These are phyloP conservation scores for Halesus radiatus DNA, from an alignment of 1,140 invertebrate genomes.

Conservation along the genomic window DNA sequence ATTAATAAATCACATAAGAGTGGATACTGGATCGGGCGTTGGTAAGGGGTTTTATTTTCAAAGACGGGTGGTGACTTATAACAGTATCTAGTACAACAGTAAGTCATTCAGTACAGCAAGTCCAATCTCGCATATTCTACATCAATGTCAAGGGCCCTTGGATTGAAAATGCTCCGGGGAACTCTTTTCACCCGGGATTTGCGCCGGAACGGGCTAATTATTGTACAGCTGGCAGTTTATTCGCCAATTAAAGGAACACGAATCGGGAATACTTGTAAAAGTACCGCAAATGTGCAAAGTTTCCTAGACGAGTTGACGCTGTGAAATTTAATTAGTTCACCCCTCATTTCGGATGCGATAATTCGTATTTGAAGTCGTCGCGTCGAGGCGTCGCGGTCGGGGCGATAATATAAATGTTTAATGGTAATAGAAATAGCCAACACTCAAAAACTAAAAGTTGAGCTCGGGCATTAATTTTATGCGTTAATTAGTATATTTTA, in stretches of 20 bases:
- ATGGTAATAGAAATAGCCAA: background rate
- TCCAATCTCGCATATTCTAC: too few species aligned
- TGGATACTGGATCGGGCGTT: too few species aligned
- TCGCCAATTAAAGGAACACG: conserved; percentile 12
- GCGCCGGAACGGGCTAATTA: conserved; percentile 5
- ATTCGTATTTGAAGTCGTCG: background rate
- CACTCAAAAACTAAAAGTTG: too few species aligned
- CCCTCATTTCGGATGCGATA: background rate
- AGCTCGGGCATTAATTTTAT: too few species aligned
- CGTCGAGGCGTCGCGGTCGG: background rate
- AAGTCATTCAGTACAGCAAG: background rate
- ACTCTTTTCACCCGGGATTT: conserved; percentile 8
- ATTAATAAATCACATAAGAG: too few species aligned
- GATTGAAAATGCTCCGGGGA: too few species aligned
- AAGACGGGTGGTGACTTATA: too few species aligned
- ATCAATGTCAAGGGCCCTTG: too few species aligned
- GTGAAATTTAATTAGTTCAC: conserved; percentile 26
- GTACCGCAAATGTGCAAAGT: conserved; percentile 40
- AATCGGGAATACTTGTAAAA: conserved; percentile 27
- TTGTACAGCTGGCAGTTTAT: conserved; percentile 12
- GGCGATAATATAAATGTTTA: background rate
- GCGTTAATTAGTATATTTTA: too few species aligned
- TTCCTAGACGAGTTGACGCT: background rate
- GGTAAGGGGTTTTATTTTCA: too few species aligned
- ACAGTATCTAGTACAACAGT: too few species aligned